These are phyloP conservation scores for Triplophysa rosa DNA, from an alignment of 2,113 vertebrate species.

Conservation along the genomic window DNA sequence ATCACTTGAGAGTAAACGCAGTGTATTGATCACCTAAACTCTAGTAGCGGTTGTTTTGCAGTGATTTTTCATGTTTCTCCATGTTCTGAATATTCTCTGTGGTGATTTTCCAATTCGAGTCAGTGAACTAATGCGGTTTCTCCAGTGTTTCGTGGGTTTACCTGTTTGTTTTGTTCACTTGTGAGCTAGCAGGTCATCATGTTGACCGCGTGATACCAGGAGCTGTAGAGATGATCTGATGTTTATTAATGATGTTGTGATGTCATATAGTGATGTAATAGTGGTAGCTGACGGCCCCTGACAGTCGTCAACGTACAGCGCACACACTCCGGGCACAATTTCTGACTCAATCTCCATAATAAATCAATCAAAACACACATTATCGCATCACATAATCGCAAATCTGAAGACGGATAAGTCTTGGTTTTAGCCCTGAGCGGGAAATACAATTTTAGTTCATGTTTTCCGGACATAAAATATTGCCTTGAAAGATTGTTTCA, in stretches of 20 bases:
- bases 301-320: conserved; percentile 37
- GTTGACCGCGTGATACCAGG: conserved; percentile 35
- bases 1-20: conserved; percentile 26
- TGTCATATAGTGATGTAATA: conserved; percentile 56
- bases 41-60: conserved; percentile 55
- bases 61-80: conserved; percentile 49
- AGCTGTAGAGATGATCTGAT: conserved; percentile 48
- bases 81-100: conserved; percentile 48
- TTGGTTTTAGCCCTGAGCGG: conserved; percentile 18
- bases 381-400: conserved; percentile 12
- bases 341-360: conserved; percentile 32
- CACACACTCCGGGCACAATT: conserved; percentile 11
- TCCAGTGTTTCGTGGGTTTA: conserved; percentile 55
- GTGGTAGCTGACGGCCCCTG: conserved; percentile 47
- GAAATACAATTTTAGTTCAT: conserved; percentile 35
- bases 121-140: conserved; percentile 51
- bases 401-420: conserved; percentile 16
- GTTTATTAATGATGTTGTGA: conserved; percentile 54
- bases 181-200: conserved; percentile 53
- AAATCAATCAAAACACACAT: conserved; percentile 31
- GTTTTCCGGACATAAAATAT: conserved; percentile 38
- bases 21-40: conserved; percentile 40
- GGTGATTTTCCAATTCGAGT: conserved; percentile 42
- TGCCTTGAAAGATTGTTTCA: conserved; percentile 14
- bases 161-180: conserved; percentile 50